phyloP scores from a whole-genome alignment of 2,113 vertebrate species.

The Gasterosteus aculeatus region DNA sequence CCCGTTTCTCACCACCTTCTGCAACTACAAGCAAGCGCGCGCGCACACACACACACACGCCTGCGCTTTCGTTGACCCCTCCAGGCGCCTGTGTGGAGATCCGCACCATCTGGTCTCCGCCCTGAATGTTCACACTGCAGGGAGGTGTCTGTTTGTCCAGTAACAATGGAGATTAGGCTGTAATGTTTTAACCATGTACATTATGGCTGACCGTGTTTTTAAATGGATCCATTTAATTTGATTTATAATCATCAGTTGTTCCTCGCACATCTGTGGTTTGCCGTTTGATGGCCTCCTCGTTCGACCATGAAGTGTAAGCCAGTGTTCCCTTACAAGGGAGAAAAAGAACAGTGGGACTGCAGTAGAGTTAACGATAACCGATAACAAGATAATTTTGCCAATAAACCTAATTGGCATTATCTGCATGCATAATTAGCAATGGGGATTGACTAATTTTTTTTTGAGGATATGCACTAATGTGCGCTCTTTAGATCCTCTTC shows the following conservation, averaged over 20 bases:
- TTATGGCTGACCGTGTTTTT: background rate
- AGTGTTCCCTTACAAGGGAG: too few species aligned
- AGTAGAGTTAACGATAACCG: too few species aligned
- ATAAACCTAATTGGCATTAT: too few species aligned
- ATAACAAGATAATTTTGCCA: too few species aligned
- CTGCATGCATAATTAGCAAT: too few species aligned
- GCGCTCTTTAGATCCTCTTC: background rate
- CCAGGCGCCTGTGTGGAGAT: slow-evolving; percentile 33
- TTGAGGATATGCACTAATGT: background rate
- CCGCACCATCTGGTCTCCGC: slow-evolving; percentile 67
- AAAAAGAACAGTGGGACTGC: too few species aligned
- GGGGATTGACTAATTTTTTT: background rate
- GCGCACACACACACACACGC: too few species aligned
- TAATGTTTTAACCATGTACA: background rate
- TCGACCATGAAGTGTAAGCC: too few species aligned
- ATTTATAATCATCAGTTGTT: background rate
- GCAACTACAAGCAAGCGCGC: slow-evolving; percentile 29
- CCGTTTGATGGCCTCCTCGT: too few species aligned
- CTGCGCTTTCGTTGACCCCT: slow-evolving; percentile 47
- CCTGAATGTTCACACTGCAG: slow-evolving; percentile 64
- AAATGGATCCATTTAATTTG: background rate
- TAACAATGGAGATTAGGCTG: slow-evolving; percentile 8
- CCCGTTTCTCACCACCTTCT: slow-evolving; percentile 6
- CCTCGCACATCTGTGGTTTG: too few species aligned
- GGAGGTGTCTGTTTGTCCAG: slow-evolving; percentile 54